Conservation (phyloP, 2,888 invertebrate genomes). For the Thalpophila matura region DNA sequence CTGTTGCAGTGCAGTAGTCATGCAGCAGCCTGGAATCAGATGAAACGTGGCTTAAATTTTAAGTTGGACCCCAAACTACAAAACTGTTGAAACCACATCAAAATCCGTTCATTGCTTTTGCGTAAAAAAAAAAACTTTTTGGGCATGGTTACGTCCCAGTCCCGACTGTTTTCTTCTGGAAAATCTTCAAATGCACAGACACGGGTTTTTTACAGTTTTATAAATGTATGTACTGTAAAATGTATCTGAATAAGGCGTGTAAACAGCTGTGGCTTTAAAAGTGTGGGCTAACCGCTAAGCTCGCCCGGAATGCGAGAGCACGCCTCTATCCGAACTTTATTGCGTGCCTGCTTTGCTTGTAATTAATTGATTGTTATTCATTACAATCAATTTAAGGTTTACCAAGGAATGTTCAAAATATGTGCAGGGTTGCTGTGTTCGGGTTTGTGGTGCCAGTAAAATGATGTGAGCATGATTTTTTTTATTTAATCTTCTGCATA, state of each 20-base stretch:
- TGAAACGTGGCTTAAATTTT: no score
- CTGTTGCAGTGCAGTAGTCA: no score
- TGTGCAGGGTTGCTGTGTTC: not conserved
- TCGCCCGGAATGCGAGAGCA: conserved; percentile 47
- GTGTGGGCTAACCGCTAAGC: conserved; percentile 29
- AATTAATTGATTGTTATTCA: conserved; percentile 18
- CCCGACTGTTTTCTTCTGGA: no score
- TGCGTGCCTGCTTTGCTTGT: conserved; percentile 32
- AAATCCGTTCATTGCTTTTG: no score
- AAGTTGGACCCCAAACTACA: no score
- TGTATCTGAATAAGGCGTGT: conserved; percentile 10
- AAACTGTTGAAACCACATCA: no score
- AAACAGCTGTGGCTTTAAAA: conserved; percentile 5
- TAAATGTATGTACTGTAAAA: not conserved
- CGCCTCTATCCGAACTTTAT: conserved; percentile 34
- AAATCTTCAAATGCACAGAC: no score
- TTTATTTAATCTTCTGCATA: not conserved
- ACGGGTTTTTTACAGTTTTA: no score
- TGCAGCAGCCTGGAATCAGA: no score
- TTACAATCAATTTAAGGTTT: not conserved
- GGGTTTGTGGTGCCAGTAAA: not conserved
- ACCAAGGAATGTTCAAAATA: not conserved
- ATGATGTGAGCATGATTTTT: not conserved
- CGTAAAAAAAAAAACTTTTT: no score
- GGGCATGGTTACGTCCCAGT: no score